Conservation (phyloP, 1,140 invertebrate species). For the Drosophila ambigua region DNA sequence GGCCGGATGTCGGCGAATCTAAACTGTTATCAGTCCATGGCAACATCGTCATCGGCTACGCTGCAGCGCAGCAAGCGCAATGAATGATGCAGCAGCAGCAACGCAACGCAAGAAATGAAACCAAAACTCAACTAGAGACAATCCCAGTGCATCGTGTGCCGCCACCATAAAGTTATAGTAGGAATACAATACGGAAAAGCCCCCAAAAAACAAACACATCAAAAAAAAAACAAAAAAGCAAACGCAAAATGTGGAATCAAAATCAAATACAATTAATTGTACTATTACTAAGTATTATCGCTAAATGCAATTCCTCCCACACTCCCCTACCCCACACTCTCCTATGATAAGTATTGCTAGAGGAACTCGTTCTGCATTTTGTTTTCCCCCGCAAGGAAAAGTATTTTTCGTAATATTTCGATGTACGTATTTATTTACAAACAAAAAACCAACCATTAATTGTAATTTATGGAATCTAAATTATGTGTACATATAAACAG, state of each 20-base stretch:
- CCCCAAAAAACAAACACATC: too few relatives aligned
- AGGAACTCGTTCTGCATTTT: conserved; percentile 41
- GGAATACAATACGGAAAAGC: conserved; percentile 17
- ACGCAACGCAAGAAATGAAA: conserved; percentile 13
- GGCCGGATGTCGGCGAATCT: conserved; percentile 69
- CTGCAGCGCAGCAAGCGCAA: conserved; percentile 22
- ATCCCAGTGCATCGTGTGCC: conserved; percentile 71
- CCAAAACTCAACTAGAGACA: conserved; percentile 64
- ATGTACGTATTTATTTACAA: conserved; percentile 44
- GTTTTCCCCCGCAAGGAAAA: conserved; percentile 37
- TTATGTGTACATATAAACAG: conserved; percentile 53
- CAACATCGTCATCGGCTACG: conserved; percentile 15
- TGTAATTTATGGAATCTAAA: conserved; percentile 49
- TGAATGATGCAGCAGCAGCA: conserved; percentile 26
- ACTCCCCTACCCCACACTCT: background rate
- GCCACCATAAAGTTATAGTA: conserved; percentile 41
- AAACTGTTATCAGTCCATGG: conserved; percentile 64
- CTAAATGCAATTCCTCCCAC: conserved; percentile 13
- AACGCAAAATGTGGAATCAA: conserved; percentile 17
- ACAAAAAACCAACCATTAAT: background rate
- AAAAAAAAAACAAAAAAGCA: conserved; percentile 29
- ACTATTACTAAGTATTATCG: conserved; percentile 53
- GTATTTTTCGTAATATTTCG: conserved; percentile 69
- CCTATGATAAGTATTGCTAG: conserved; percentile 45
- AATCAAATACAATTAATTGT: conserved; percentile 42